Base-by-base conservation (phyloP, 2,797 vertebrate genomes). In the Thunnus albacares region DNA sequence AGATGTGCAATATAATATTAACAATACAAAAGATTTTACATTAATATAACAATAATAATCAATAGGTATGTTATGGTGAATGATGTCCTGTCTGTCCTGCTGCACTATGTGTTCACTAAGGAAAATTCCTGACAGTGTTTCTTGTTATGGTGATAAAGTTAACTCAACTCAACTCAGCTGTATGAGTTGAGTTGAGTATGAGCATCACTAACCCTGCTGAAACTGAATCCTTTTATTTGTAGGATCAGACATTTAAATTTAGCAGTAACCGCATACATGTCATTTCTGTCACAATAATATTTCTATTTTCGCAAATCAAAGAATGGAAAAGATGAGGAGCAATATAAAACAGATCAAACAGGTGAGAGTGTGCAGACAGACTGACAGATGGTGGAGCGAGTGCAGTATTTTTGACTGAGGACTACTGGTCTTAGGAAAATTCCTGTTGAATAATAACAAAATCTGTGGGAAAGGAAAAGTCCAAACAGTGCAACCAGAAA, bases 281-380 rank as follows among this genome's bases (percentile, higher is more conserved):
- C 63, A 93, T 69, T 92, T 95, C 80, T 94, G 58, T 71, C 89
- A 94, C 85, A 87, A 91, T 93, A 92, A 84, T 85, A 94, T 86
- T 82, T 91, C 77, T 73, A 77, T 91, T 72, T 57, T 79, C 38
- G 43, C 66, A 89, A 81, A 87, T 92, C 75, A 92, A 84, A 77
- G 79, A 65, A 7, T 30, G 62, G 45, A 70, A 79, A 85, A 88
- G 77, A 77, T 73, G 71, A 80, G 75, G 47, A 30, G 71, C 67
- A 59, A 84, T 64, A 90, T 85, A 81, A 77, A 84, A 69, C 10
- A 43, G 51, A 76, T 83, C 71, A 51, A 35, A 71, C 51, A 6
- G 47, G 17, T 67, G 61, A 59, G 14, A 57, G 5, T 24, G 68
- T 56, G 53, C 56, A 52, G 22, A 61, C 49, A 57, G 45, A 43